phyloP scores from a whole-genome alignment of 2,113 vertebrate genomes.

The Sus scrofa region DNA sequence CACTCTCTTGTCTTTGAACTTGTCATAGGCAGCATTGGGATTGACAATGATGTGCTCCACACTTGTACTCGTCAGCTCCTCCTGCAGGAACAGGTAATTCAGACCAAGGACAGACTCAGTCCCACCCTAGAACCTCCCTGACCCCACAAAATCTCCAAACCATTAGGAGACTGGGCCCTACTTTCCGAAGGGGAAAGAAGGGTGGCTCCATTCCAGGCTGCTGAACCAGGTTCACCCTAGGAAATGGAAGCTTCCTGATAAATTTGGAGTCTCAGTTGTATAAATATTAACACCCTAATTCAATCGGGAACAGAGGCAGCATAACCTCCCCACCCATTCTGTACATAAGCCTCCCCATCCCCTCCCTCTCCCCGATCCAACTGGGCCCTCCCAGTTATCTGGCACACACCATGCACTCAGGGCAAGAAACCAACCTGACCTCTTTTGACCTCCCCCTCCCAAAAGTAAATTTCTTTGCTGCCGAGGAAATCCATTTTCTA shows the following conservation, averaged over 20 bases:
- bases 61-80: constrained; percentile 97
- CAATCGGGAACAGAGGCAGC: constrained; percentile 52
- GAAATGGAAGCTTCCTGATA: constrained; percentile 70
- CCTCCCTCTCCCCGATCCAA: background rate
- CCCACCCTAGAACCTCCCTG: background rate
- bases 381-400: constrained; percentile 61
- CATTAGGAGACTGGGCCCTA: background rate
- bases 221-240: constrained; percentile 42
- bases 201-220: constrained; percentile 26
- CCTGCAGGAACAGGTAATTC: constrained; percentile 87
- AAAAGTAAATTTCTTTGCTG: constrained; percentile 62
- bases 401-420: constrained; percentile 68
- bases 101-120: background rate
- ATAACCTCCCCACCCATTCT: constrained; percentile 63
- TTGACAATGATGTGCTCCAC: constrained; percentile 99
- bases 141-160: constrained; percentile 12
- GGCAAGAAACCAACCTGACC: constrained; percentile 69
- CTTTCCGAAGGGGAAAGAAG: constrained; percentile 41
- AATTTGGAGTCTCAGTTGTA: constrained; percentile 62
- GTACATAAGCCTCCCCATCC: constrained; percentile 58
- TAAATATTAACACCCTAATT: constrained; percentile 76
- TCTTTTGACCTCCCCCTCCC: constrained; percentile 67
- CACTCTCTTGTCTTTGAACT: constrained; percentile 97
- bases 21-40: constrained; percentile 98
- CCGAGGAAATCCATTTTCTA: constrained; percentile 50